A percentile compares a stretch with the other conserved stretches of the same genome.
Evolutionary conservation across 2,888 invertebrate species (phyloP).

Genomic region (Cosmopolites sordidus): DNA sequence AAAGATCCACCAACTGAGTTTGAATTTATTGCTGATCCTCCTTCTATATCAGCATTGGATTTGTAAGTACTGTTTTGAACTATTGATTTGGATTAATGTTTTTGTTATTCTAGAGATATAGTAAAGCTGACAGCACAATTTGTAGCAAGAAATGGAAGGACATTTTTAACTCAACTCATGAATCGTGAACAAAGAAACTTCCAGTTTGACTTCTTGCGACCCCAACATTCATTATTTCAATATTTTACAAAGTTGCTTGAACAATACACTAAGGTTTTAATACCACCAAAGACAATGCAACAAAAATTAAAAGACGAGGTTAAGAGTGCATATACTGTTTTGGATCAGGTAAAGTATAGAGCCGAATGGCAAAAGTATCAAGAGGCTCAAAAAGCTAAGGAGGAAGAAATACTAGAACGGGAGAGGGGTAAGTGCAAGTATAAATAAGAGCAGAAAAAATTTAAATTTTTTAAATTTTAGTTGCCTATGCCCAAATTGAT

Average conservation of each 20-base stretch:
- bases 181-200: conserved; percentile 96
- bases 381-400: conserved; percentile 85
- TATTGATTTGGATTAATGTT: conserved; percentile 9
- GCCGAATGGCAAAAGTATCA: conserved; percentile 97
- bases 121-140: conserved; percentile 98
- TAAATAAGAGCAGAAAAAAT: background rate
- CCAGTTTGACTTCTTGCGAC: conserved; percentile 97
- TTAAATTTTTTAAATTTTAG: conserved; percentile 39
- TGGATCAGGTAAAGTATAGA: conserved; percentile 90
- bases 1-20: conserved; percentile 89
- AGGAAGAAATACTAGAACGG: conserved; percentile 92
- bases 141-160: conserved; percentile 96
- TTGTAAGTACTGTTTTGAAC: conserved; percentile 55
- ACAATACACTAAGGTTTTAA: conserved; percentile 96
- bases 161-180: conserved; percentile 97
- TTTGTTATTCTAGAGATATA: conserved; percentile 67
- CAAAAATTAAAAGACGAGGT: conserved; percentile 75
- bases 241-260: conserved; percentile 97
- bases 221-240: conserved; percentile 96
- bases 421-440: conserved; percentile 64
- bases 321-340: conserved; percentile 59
- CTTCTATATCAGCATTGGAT: conserved; percentile 96
- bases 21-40: conserved; percentile 95
- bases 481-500: conserved; percentile 95
- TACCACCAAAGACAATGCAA: conserved; percentile 90